phyloP scores from a whole-genome alignment of 2,113 vertebrate species.

The Hystrix brachyura region DNA sequence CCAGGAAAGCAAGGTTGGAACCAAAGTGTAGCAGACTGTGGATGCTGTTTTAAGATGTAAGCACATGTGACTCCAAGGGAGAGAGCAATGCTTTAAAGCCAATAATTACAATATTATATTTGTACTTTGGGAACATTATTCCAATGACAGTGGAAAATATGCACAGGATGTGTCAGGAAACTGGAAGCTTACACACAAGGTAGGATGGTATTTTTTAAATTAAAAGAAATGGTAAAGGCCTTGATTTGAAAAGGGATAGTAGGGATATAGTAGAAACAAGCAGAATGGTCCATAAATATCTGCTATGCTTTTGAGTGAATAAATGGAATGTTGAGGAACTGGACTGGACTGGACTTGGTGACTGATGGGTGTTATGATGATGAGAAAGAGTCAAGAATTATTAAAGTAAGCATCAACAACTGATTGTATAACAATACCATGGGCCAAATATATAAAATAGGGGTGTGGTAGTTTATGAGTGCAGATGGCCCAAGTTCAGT shows the following conservation, averaged over 20 bases:
- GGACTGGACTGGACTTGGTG: not conserved
- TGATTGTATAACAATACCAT: not conserved
- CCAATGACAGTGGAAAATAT: slow-evolving; percentile 55
- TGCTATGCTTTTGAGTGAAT: slow-evolving; percentile 1
- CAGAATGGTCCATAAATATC: not conserved
- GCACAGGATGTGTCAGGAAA: not conserved
- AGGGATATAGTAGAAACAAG: not conserved
- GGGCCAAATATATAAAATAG: not conserved
- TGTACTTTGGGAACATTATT: slow-evolving; percentile 39
- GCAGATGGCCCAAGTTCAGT: not conserved
- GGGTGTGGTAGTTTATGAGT: not conserved
- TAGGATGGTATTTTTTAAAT: not conserved
- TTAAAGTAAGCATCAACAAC: not conserved
- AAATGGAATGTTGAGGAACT: not conserved
- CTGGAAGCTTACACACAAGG: not conserved
- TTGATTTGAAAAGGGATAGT: not conserved
- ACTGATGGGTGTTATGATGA: not conserved
- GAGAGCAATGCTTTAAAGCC: slow-evolving; percentile 3
- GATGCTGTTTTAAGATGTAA: not conserved
- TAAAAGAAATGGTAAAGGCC: not conserved
- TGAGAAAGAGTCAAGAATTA: not conserved
- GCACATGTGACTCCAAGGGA: not conserved
- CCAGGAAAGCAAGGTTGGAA: slow-evolving; percentile 6
- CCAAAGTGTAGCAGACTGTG: slow-evolving; percentile 11
- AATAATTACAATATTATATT: slow-evolving; percentile 23